These are phyloP conservation scores for Sarcophaga carnaria DNA, from an alignment of 2,888 invertebrate genomes.

Conservation along the genomic window DNA sequence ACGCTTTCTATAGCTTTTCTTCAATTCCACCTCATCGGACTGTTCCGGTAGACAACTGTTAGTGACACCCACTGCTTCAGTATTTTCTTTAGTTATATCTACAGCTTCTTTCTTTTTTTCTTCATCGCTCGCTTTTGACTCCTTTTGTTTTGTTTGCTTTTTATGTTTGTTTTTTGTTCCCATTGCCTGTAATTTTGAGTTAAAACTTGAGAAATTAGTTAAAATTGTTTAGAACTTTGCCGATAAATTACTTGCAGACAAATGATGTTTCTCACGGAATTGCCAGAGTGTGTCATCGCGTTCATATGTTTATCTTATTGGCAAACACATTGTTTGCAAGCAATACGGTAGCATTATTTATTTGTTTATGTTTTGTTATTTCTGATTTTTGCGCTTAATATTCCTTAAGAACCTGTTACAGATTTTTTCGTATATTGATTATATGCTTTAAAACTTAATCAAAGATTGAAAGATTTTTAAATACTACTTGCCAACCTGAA, in stretches of 20 bases:
- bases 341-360: not conserved
- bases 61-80: not conserved
- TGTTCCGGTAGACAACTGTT: not conserved
- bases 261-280: not conserved
- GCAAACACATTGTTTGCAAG: too few relatives aligned
- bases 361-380: slow-evolving; percentile 1
- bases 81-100: not conserved
- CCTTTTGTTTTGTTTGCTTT: slow-evolving; percentile 42
- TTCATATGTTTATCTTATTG: too few relatives aligned
- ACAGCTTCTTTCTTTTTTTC: not conserved
- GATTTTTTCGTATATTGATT: too few relatives aligned
- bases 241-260: not conserved
- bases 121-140: not conserved
- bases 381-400: not conserved
- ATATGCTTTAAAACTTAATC: too few relatives aligned
- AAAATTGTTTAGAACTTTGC: too few relatives aligned
- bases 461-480: too few relatives aligned
- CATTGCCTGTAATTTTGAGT: slow-evolving; percentile 47
- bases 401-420: not conserved
- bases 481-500: too few relatives aligned
- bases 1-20: slow-evolving; percentile 83
- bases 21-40: not conserved
- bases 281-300: not conserved
- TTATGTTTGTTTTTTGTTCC: slow-evolving; percentile 55
- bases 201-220: not conserved